Percentiles rank a stretch among this genome's conserved stretches.
Conservation (phyloP, 2,797 vertebrate species). For the Syngnathus acus region DNA sequence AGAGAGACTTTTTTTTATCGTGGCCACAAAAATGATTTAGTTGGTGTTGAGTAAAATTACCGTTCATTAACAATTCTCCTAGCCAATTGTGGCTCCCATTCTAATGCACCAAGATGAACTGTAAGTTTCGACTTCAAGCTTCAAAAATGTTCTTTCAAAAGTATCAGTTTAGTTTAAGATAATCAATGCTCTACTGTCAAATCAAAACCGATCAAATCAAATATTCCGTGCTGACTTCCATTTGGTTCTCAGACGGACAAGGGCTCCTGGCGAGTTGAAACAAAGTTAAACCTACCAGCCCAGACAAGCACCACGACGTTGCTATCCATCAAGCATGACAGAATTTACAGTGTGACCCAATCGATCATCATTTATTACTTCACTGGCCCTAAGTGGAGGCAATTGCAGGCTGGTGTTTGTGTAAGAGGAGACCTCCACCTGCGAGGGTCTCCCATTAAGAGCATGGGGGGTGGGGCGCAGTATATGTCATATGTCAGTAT, state of each 20-base stretch:
- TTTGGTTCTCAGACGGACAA: constrained; percentile 57
- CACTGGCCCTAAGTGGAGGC: constrained; percentile 65
- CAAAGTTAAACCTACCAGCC: constrained; percentile 56
- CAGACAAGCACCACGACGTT: constrained; percentile 52
- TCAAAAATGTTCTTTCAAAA: constrained; percentile 9
- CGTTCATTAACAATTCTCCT: constrained; percentile 47
- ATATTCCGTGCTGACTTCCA: constrained; percentile 16
- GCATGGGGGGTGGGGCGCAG: constrained; percentile 22
- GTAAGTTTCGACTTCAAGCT: constrained; percentile 5
- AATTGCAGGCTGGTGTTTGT: constrained; percentile 67
- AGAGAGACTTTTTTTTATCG: constrained; percentile 49
- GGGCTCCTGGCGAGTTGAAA: constrained; percentile 46
- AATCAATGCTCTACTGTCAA: not conserved
- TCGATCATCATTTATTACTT: constrained; percentile 72
- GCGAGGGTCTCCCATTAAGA: constrained; percentile 60
- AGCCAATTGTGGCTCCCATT: constrained; percentile 44
- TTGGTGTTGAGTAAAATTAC: constrained; percentile 66
- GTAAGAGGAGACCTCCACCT: constrained; percentile 69
- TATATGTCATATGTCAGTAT: constrained; percentile 46
- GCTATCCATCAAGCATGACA: constrained; percentile 61
- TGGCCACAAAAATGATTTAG: constrained; percentile 79
- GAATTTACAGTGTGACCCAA: constrained; percentile 68
- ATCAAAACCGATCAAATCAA: too few relatives aligned
- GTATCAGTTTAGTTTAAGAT: constrained; percentile 15
- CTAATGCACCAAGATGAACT: constrained; percentile 29